Conservation (phyloP, 2,888 invertebrate species). For the Sinelater perroti region DNA sequence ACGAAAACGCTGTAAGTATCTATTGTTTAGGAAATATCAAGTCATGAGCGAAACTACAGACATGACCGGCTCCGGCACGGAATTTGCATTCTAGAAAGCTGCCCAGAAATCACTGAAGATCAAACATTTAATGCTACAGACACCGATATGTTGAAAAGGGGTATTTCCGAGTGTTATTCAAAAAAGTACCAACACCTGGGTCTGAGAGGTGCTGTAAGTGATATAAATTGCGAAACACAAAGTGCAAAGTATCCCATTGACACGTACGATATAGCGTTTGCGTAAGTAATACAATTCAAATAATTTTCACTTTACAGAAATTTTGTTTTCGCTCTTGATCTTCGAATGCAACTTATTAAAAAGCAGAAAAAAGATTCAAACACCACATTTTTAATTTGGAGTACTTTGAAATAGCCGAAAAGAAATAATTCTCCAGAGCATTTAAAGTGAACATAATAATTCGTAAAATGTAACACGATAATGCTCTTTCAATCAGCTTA, state of each 20-base stretch:
- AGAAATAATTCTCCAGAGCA: too few species aligned
- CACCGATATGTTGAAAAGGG: background rate
- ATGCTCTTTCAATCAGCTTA: too few species aligned
- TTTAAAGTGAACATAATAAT: too few species aligned
- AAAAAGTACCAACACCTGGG: slow-evolving; percentile 27
- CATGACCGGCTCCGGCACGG: slow-evolving; percentile 51
- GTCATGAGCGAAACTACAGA: slow-evolving; percentile 46
- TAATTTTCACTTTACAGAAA: too few species aligned
- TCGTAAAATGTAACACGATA: too few species aligned
- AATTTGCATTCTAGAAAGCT: slow-evolving; percentile 47
- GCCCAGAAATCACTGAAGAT: slow-evolving; percentile 34
- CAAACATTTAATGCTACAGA: background rate
- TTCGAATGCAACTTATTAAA: too few species aligned
- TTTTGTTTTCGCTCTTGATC: too few species aligned
- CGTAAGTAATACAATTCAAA: too few species aligned
- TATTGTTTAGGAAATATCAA: slow-evolving; percentile 47
- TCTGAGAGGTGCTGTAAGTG: slow-evolving; percentile 42
- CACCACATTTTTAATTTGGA: too few species aligned
- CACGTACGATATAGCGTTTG: slow-evolving; percentile 42
- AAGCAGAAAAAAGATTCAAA: too few species aligned
- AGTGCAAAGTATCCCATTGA: slow-evolving; percentile 39
- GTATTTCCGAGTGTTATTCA: background rate
- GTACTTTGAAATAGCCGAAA: too few species aligned
- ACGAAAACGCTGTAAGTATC: background rate
- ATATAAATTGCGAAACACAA: slow-evolving; percentile 44